A percentile compares a stretch with the other conserved stretches of the same genome.
These are phyloP conservation scores for Ascaphus truei DNA, from an alignment of 2,113 vertebrate species.

Conservation along the genomic window DNA sequence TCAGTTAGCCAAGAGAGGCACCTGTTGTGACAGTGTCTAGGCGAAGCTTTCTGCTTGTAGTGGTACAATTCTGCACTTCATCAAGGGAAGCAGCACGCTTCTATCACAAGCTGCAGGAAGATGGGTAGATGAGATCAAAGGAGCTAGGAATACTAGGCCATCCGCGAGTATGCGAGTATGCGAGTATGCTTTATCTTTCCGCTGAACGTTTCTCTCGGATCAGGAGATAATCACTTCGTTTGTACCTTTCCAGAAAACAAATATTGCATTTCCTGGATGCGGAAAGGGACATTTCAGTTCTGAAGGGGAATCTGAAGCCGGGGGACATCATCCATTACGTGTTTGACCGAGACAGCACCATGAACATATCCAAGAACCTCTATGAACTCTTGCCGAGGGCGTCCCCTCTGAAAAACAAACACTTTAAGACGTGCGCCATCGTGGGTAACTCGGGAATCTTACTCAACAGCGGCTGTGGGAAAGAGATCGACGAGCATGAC, in stretches of 20 bases:
- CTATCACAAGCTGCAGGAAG: not conserved
- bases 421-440: conserved; percentile 84
- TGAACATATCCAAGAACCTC: conserved; percentile 89
- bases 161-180: not conserved
- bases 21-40: not conserved
- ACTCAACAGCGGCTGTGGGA: conserved; percentile 88
- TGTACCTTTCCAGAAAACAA: conserved; percentile 72
- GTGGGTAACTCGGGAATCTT: conserved; percentile 93
- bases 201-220: not conserved
- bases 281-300: conserved; percentile 90
- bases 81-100: not conserved
- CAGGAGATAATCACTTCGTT: not conserved
- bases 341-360: conserved; percentile 91
- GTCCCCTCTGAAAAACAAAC: conserved; percentile 86
- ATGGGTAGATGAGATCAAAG: not conserved
- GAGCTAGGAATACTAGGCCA: not conserved
- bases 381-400: conserved; percentile 84
- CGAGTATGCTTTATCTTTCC: not conserved
- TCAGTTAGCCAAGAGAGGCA: not conserved
- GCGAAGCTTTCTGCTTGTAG: not conserved
- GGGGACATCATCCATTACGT: conserved; percentile 93
- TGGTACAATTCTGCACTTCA: not conserved
- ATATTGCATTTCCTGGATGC: conserved; percentile 90
- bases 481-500: conserved; percentile 85
- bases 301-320: conserved; percentile 86